Evolutionary conservation across 2,113 vertebrate species (phyloP), one percentile per base, ranked within the genome.

Genomic region (Noturus placidus): DNA sequence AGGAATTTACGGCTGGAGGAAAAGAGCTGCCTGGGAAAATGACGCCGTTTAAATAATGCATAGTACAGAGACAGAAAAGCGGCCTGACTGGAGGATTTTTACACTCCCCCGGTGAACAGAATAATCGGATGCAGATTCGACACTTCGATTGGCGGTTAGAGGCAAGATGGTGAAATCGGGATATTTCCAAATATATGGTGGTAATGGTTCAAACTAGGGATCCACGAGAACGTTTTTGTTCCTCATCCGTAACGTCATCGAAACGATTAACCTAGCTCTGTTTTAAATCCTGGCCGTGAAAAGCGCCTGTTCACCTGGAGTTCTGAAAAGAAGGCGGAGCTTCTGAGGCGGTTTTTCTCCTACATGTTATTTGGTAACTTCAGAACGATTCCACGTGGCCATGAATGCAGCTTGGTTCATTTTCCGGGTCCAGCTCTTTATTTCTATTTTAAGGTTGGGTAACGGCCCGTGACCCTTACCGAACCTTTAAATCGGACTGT

Each of bases 21-120:
- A 74, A 74, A 17, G 61, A 42, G 20, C 79, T 69, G 27, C 1
- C 42, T 25, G 38, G 86, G 57, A 76, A 87, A 76, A 87, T 82
- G n/a, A 59, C 35, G 79, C 79, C 33, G 13, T 46, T 6, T 38
- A 25, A 81, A 57, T 79, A 54, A 54, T 65, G 33, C 61, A 69
- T 30, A 42, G 7, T 14, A 25, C 20, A 61, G 54, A 22, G 10
- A 82, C 20, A 33, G 13, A 22, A 72, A 46, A 57, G 14, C 8
- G 19, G 25, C n/a, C 27, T 33, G 22, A 81, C 4, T 56, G 3
- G 57, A 54, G 25, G 56, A 79, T 72, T 86, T 79, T 20, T 52
- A 20, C 38, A 20, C 22, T 69, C 59, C 50, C 42, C 17, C 54
- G 15, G n/a, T 72, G 63, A n/a, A 2, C 19, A 22, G 19, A 20